A percentile compares a stretch with the other conserved stretches of the same genome.
These are phyloP conservation scores for Temnopleurus reevesii DNA, from an alignment of 53 echinoderm and acorn worm species.

Conservation along the genomic window DNA sequence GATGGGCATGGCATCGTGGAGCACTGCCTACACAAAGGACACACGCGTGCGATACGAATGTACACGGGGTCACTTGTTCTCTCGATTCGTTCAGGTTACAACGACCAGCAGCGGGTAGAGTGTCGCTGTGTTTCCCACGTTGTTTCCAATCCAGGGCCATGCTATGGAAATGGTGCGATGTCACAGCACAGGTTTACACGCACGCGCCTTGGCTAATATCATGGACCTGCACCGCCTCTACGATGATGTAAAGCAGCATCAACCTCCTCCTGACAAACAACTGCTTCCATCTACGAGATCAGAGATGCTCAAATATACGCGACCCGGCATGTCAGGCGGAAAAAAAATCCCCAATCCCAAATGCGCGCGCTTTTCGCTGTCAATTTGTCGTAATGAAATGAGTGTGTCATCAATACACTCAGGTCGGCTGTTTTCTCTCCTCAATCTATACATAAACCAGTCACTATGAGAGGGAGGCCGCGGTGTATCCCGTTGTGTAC, in stretches of 20 bases:
- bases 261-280: not conserved
- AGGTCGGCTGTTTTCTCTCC: constrained; percentile 44
- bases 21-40: not conserved
- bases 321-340: constrained; percentile 28
- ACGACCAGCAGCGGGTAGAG: not conserved
- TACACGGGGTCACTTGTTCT: constrained; percentile 26
- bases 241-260: not conserved
- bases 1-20: constrained; percentile 9
- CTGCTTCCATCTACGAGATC: not conserved
- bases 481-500: not conserved
- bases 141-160: not conserved
- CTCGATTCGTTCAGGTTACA: not conserved
- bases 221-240: too few species aligned
- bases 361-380: constrained; percentile 58
- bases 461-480: not conserved
- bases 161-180: not conserved
- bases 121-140: not conserved
- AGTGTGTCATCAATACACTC: constrained; percentile 54
- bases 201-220: constrained; percentile 15
- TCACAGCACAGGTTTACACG: not conserved
- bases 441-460: not conserved
- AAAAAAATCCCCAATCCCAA: constrained; percentile 8
- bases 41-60: constrained; percentile 5
- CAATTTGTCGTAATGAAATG: constrained; percentile 57
- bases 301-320: not conserved